Percentiles rank a stretch among this genome's conserved stretches.
Evolutionary conservation across 2,797 vertebrate species (phyloP).

Genomic region (Spea hammondii): DNA sequence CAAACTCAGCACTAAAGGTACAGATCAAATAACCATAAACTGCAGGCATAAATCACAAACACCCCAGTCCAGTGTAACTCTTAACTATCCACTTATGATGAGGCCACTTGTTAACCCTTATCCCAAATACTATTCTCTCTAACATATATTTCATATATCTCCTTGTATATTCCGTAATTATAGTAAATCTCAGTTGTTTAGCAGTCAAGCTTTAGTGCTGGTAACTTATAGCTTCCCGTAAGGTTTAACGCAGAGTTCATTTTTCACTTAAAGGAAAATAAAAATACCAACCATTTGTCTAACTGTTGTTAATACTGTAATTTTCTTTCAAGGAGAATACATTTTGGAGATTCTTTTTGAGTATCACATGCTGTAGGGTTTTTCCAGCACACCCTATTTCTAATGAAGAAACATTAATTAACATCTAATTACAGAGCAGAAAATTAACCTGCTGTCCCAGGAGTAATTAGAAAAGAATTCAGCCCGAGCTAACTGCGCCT

Average conservation of each 20-base stretch:
- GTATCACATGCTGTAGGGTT: constrained; percentile 33
- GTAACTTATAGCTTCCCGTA: constrained; percentile 19
- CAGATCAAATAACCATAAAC: no score
- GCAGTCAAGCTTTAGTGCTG: background rate
- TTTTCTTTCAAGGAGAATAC: constrained; percentile 21
- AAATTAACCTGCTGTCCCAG: constrained; percentile 49
- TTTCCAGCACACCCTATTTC: constrained; percentile 34
- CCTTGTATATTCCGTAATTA: background rate
- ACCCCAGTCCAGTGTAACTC: no score
- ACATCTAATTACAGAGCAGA: constrained; percentile 52
- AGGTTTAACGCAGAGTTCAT: constrained; percentile 19
- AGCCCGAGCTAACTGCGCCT: constrained; percentile 38
- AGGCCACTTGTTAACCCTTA: no score
- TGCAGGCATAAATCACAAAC: no score
- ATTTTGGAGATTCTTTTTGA: constrained; percentile 26
- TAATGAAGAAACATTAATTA: constrained; percentile 51
- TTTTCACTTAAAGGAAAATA: constrained; percentile 6
- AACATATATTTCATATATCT: background rate
- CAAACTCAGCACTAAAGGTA: no score
- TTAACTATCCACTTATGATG: no score
- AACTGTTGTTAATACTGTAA: constrained; percentile 15
- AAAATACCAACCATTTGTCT: constrained; percentile 15
- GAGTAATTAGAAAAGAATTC: constrained; percentile 49
- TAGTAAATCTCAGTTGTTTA: background rate
- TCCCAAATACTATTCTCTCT: no score